Evolutionary conservation across 2,797 vertebrate genomes (phyloP).

Genomic region (Gallirallus australis): DNA sequence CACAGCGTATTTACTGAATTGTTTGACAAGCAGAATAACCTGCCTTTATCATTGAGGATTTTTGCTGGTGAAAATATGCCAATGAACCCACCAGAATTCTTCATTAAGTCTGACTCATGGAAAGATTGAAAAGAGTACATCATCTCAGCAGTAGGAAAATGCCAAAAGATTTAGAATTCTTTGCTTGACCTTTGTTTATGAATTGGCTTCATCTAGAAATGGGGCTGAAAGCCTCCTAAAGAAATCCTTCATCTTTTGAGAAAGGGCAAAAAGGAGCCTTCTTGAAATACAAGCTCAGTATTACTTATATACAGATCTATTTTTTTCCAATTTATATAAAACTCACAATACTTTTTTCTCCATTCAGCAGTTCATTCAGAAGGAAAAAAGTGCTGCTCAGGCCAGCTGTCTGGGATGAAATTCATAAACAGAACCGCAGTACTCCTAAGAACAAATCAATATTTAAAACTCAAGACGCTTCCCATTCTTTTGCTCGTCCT

Average conservation of each 20-base stretch:
- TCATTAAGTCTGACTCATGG: neutral
- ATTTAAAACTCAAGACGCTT: neutral
- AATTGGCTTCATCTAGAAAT: neutral
- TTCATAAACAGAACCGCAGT: neutral
- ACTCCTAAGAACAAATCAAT: neutral
- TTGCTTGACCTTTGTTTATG: conserved; percentile 32
- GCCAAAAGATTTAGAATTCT: neutral
- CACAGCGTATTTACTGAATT: neutral
- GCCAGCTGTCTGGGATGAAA: neutral
- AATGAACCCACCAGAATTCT: neutral
- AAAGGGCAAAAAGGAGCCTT: neutral
- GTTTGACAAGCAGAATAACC: neutral
- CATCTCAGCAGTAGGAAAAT: neutral
- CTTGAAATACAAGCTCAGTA: neutral
- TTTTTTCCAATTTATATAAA: neutral
- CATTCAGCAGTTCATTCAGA: neutral
- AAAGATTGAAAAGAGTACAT: conserved; percentile 1
- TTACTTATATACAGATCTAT: neutral
- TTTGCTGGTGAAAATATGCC: neutral
- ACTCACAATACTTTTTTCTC: neutral
- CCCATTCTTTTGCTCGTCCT: neutral
- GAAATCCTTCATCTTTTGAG: neutral
- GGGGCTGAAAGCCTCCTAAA: neutral
- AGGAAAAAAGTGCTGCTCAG: neutral
- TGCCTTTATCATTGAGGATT: neutral